These are phyloP conservation scores for Accipiter cooperii DNA, from an alignment of 2,113 vertebrate genomes.

Conservation along the genomic window DNA sequence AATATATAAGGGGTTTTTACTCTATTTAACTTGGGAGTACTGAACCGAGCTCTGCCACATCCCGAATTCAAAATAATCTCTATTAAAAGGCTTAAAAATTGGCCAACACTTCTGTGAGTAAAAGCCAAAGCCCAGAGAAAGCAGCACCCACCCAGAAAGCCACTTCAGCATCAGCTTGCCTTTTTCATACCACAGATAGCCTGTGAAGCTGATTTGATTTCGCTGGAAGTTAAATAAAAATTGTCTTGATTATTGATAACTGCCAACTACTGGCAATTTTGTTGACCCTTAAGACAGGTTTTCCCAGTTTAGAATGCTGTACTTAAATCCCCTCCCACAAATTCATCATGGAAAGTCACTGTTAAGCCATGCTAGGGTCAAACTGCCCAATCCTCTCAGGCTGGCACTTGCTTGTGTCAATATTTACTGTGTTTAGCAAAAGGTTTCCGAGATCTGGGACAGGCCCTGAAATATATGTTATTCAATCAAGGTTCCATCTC, in stretches of 20 bases:
- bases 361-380: neutral
- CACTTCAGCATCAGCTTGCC: neutral
- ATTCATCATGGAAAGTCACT: neutral
- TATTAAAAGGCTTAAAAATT: neutral
- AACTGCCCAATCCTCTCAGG: neutral
- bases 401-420: neutral
- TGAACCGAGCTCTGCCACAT: neutral
- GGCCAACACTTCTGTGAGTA: neutral
- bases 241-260: neutral
- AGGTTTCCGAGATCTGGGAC: neutral
- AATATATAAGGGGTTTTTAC: neutral
- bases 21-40: neutral
- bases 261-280: neutral
- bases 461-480: neutral
- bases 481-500: neutral
- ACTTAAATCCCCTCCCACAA: neutral
- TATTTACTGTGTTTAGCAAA: neutral
- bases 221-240: neutral
- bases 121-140: neutral
- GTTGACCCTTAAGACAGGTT: neutral
- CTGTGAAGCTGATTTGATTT: neutral
- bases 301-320: neutral
- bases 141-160: neutral
- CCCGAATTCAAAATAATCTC: neutral
- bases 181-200: neutral